Evolutionary conservation across 2,888 invertebrate genomes (phyloP), one percentile per base, ranked within the genome.

Genomic region (Lysandra bellargus): DNA sequence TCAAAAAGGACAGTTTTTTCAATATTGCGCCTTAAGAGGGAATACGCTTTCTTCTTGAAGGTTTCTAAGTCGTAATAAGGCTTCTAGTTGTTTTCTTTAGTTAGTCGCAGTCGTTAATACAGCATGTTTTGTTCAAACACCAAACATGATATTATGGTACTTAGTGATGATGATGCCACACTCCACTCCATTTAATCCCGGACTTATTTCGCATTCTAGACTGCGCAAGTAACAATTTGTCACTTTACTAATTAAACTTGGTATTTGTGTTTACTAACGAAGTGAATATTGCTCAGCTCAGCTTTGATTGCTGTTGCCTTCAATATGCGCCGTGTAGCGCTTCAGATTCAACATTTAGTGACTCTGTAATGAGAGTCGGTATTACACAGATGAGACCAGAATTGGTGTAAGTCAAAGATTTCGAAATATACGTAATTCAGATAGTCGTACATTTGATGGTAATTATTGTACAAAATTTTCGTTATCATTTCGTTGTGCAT

Each of bases 251-350:
- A 76, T 76, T 76, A 76, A 76, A 76, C 57, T 76, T 33, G 17
- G 4, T 44, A 44, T 74, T 44, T 74, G 76, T 57, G 33, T 76
- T 53, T 53, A 69, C 78, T 80, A 64, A 80, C 78, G 78, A 78
- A 78, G 60, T 53, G 61, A 76, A 30, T 76, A 76, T 76, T 76
- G 75, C 30, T 53, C 49, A 23, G n/a, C 74, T 72, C 33, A 73
- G 40, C 9, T 74, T 74, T 74, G 74, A 74, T 74, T 74, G 74
- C 44, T 14, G 57, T 17, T 73, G 44, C 40, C 40, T 44, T 23
- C 44, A 44, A 74, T 44, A 40, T 74, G 17, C 23, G 40, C 44
- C n/a, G 44, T 44, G 74, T 74, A 69, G 9, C 40, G 74, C 72
- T 72, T n/a, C 17, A 23, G 23, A 74, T 44, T n/a, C 44, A 74